phyloP scores from a whole-genome alignment of 2,113 vertebrate species.

The Chaenocephalus aceratus region DNA sequence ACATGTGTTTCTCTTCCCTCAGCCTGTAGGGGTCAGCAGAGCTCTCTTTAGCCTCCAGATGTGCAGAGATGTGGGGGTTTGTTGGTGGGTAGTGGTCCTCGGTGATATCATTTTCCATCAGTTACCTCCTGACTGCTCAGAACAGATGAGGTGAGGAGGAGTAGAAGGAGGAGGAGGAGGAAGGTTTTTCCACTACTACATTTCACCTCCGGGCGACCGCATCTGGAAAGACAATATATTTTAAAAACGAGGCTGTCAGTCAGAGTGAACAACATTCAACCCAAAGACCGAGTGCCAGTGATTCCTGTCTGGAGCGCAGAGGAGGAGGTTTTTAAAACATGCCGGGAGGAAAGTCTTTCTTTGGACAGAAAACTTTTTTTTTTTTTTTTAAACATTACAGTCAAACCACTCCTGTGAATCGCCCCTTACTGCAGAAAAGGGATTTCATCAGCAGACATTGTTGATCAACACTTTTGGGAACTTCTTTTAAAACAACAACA shows the following conservation, averaged over 20 bases:
- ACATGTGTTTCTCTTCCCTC: not conserved
- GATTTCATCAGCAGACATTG: conserved; percentile 30
- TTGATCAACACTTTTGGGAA: conserved; percentile 36
- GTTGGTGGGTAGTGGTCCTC: conserved; percentile 42
- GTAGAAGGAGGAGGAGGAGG: conserved; percentile 46
- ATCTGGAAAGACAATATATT: conserved; percentile 81
- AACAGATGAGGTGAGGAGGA: conserved; percentile 49
- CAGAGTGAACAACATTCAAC: conserved; percentile 43
- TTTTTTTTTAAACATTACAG: no score
- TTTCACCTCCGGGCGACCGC: conserved; percentile 87
- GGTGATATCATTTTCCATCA: conserved; percentile 70
- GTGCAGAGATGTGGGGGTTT: conserved; percentile 10
- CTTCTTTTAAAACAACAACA: conserved; percentile 6
- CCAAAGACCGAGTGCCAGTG: conserved; percentile 26
- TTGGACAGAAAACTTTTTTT: no score
- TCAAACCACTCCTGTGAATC: not conserved
- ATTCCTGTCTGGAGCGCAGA: conserved; percentile 53
- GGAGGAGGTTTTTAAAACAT: conserved; percentile 42
- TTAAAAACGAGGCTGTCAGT: conserved; percentile 63
- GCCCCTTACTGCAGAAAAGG: not conserved
- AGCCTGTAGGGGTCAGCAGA: conserved; percentile 80
- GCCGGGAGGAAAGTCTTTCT: not conserved
- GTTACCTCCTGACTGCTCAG: conserved; percentile 37
- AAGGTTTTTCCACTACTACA: conserved; percentile 90
- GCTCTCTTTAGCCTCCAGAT: conserved; percentile 33